A percentile compares a stretch with the other conserved stretches of the same genome.
These are phyloP conservation scores for Euwallacea fornicatus DNA, from an alignment of 1,140 invertebrate species.

Conservation along the genomic window DNA sequence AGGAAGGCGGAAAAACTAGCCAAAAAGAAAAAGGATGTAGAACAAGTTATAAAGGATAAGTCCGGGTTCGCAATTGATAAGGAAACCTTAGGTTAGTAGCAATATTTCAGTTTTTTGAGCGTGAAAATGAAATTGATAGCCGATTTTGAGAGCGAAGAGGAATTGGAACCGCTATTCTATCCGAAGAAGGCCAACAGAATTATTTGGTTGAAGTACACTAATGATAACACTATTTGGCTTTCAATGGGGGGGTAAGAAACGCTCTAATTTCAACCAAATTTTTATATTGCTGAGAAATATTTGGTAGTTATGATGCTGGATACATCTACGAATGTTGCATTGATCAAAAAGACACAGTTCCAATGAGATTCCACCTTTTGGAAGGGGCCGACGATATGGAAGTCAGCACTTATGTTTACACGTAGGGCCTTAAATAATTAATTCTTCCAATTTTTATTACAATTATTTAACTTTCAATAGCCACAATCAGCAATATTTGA, in stretches of 20 bases:
- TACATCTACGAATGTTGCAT: conserved; percentile 71
- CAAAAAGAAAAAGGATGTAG: conserved; percentile 59
- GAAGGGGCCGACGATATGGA: conserved; percentile 59
- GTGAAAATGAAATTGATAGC: conserved; percentile 46
- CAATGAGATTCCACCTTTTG: conserved; percentile 55
- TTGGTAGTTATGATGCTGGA: conserved; percentile 66
- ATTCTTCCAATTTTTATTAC: background rate
- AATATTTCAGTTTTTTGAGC: conserved; percentile 1
- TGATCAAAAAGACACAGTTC: conserved; percentile 49
- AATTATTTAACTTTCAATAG: background rate
- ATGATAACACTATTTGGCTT: conserved; percentile 58
- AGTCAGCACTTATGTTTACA: conserved; percentile 59
- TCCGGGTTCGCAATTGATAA: conserved; percentile 62
- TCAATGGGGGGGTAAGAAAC: conserved; percentile 58
- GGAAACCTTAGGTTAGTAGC: conserved; percentile 55
- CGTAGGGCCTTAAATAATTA: conserved; percentile 50
- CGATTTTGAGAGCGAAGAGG: conserved; percentile 58
- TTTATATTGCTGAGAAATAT: conserved; percentile 15
- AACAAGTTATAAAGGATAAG: conserved; percentile 58
- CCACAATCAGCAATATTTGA: conserved; percentile 52
- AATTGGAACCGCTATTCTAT: conserved; percentile 60
- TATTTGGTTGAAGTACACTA: conserved; percentile 57
- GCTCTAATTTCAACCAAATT: background rate
- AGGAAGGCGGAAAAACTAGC: conserved; percentile 58
- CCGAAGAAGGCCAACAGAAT: conserved; percentile 60